Conservation (phyloP, 2,888 invertebrate genomes). For the Plagodis dolabraria region DNA sequence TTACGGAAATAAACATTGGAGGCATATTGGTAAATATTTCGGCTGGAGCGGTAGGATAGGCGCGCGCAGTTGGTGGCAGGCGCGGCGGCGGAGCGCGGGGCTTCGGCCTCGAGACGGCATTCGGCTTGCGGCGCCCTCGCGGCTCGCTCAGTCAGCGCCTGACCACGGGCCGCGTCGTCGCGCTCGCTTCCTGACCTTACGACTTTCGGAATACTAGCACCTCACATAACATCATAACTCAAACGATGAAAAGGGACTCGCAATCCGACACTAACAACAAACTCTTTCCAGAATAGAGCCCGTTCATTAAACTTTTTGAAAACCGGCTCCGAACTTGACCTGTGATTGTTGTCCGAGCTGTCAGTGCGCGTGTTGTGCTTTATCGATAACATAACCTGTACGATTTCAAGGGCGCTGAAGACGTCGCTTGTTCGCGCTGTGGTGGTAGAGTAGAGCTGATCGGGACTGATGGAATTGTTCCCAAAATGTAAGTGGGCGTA, state of each 20-base stretch:
- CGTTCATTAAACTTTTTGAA: constrained; percentile 51
- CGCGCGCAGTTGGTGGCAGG: constrained; percentile 71
- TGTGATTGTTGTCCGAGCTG: constrained; percentile 80
- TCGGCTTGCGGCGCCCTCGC: constrained; percentile 70
- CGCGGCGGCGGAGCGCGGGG: constrained; percentile 61
- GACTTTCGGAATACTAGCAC: constrained; percentile 61
- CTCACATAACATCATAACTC: constrained; percentile 59
- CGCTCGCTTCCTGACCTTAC: constrained; percentile 48
- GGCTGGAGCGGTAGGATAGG: constrained; percentile 60
- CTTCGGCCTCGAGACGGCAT: constrained; percentile 57
- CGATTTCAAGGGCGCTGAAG: constrained; percentile 78
- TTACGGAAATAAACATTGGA: constrained; percentile 41
- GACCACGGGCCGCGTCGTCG: constrained; percentile 62
- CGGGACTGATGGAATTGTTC: constrained; percentile 62
- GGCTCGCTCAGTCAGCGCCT: constrained; percentile 70
- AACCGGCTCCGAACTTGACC: constrained; percentile 74
- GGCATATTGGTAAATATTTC: constrained; percentile 56
- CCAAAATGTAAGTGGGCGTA: constrained; percentile 79
- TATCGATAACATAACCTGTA: constrained; percentile 84
- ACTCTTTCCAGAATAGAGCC: constrained; percentile 48
- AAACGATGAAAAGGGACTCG: constrained; percentile 47
- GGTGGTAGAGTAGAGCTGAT: constrained; percentile 64
- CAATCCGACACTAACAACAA: constrained; percentile 46
- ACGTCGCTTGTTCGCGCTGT: constrained; percentile 65
- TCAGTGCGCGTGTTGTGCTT: constrained; percentile 83